A percentile compares a stretch with the other conserved stretches of the same genome.
Conservation (phyloP, 2,797 vertebrate genomes). For the Lacerta bilineata region DNA sequence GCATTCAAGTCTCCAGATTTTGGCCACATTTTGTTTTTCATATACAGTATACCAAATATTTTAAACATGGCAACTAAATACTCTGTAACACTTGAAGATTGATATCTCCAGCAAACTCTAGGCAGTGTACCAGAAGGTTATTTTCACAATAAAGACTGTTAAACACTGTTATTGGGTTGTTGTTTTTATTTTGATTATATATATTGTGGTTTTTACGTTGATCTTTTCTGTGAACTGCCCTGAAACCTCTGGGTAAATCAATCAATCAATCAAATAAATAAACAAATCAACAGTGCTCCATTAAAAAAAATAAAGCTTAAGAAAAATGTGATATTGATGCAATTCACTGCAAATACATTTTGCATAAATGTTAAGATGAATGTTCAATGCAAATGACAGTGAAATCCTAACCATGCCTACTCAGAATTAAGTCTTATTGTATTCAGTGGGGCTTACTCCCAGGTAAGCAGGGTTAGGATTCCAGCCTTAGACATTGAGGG, state of each 20-base stretch:
- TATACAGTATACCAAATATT: background rate
- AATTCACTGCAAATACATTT: background rate
- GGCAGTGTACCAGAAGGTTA: background rate
- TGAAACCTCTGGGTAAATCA: no score
- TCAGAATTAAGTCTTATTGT: no score
- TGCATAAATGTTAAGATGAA: background rate
- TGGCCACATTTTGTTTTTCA: background rate
- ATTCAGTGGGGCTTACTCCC: no score
- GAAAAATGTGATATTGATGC: background rate
- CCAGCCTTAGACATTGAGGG: background rate
- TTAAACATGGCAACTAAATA: background rate
- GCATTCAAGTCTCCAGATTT: background rate
- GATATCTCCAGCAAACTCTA: background rate
- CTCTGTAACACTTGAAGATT: background rate
- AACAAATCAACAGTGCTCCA: background rate
- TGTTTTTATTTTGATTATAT: no score
- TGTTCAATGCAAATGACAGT: background rate
- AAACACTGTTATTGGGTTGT: background rate
- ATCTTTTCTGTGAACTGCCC: no score
- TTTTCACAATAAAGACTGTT: background rate
- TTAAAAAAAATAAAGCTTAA: background rate
- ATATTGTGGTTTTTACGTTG: no score
- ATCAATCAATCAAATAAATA: no score
- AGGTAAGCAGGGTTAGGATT: no score
- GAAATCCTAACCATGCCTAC: background rate